Base-by-base conservation (phyloP, 2,888 invertebrate species). In the Dascillus cervinus region DNA sequence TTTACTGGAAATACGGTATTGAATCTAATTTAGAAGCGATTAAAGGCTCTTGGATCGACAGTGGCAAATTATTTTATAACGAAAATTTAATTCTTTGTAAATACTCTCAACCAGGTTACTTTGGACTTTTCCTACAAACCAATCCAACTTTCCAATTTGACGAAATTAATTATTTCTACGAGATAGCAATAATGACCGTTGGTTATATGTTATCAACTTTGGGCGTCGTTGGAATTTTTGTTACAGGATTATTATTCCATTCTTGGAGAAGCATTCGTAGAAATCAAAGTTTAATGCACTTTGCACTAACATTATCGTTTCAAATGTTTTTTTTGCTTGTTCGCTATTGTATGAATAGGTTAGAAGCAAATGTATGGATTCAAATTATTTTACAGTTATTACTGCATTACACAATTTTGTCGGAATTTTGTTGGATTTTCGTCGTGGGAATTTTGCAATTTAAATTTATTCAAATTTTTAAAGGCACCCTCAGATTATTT, bases 351-450 rank as follows among this genome's bases (percentile, higher is more conserved):
- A n/a, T n/a, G n/a, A n/a, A n/a, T n/a, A n/a, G n/a, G n/a, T n/a
- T n/a, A n/a, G n/a, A n/a, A n/a, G n/a, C n/a, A n/a, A n/a, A n/a
- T n/a, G n/a, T n/a, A n/a, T n/a, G n/a, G n/a, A n/a, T n/a, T n/a
- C n/a, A n/a, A n/a, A 64, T 73, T 53, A 44, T 69, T 5, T 58
- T 71, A 1, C 77, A 77, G 1, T 67, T 73, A 2, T 43, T 66
- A 2, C 49, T 79, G 6, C 79, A 79, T 52, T 79, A 78, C 52
- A 70, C 75, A 11, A 67, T 77, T 12, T 50, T 79, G 8, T 68
- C 73, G 1, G 73, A 77, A 1, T 79, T 79, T 53, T 70, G 72
- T 42, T 80, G 79, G 79, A 79, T 79, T 77, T 53, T 78, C 17
- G 72, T 79, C 8, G 75, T 77, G 24, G 77, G 75, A 2, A 64